Evolutionary conservation across 1,140 invertebrate genomes (phyloP).

Genomic region (Himalopsyche phryganea): DNA sequence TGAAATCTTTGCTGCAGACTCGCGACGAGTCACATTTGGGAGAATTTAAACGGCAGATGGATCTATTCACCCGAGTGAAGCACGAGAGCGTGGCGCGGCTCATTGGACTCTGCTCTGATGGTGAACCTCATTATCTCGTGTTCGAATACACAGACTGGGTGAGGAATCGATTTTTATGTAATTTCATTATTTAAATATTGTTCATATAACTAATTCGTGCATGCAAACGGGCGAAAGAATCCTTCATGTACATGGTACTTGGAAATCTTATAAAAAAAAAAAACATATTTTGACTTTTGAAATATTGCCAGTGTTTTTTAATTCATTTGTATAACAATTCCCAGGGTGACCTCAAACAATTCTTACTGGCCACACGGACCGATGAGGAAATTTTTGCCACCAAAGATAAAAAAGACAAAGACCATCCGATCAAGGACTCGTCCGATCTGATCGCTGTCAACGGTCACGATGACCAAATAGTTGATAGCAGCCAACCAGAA

Average conservation of each 20-base stretch:
- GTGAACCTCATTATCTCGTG: conserved; percentile 84
- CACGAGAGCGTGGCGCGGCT: conserved; percentile 78
- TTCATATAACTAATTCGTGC: no score
- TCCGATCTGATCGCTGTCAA: background rate
- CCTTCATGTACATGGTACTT: no score
- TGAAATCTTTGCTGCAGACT: conserved; percentile 70
- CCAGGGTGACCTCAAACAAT: conserved; percentile 90
- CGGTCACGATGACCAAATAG: background rate
- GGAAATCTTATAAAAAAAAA: no score
- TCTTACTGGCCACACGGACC: conserved; percentile 76
- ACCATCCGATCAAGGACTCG: conserved; percentile 25
- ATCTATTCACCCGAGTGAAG: conserved; percentile 75
- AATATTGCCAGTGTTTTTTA: no score
- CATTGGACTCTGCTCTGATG: conserved; percentile 76
- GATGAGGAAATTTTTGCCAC: conserved; percentile 34
- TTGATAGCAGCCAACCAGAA: background rate
- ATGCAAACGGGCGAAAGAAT: no score
- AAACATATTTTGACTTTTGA: no score
- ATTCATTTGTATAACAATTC: no score
- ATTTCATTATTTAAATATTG: no score
- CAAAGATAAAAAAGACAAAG: conserved; percentile 37
- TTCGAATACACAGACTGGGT: conserved; percentile 92
- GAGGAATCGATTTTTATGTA: conserved; percentile 34
- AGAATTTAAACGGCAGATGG: conserved; percentile 85
- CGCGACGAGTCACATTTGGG: conserved; percentile 73